These are phyloP conservation scores for Papilio elwesi DNA, from an alignment of 2,888 invertebrate genomes.

Conservation along the genomic window DNA sequence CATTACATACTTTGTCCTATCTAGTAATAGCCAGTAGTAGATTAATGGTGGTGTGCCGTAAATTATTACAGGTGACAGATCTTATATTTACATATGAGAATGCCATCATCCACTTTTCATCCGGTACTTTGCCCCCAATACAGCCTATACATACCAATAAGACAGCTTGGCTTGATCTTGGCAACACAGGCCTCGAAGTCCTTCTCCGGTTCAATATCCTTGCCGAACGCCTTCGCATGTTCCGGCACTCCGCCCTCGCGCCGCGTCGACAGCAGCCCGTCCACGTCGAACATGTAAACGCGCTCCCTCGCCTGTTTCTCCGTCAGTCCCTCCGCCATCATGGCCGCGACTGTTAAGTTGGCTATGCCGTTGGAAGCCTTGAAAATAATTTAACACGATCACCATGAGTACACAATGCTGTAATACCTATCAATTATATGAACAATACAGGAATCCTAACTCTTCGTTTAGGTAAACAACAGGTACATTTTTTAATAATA, in stretches of 20 bases:
- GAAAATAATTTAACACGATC: slow-evolving; percentile 14
- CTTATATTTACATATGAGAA: too few species aligned
- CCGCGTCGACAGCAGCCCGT: slow-evolving; percentile 91
- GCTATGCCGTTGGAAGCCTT: slow-evolving; percentile 97
- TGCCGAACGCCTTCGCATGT: slow-evolving; percentile 89
- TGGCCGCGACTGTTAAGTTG: slow-evolving; percentile 93
- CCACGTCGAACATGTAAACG: slow-evolving; percentile 98
- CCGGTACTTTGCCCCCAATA: too few species aligned
- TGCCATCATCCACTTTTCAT: too few species aligned
- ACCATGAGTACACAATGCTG: too few species aligned
- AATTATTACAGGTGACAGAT: too few species aligned
- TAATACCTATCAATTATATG: too few species aligned
- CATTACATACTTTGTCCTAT: too few species aligned
- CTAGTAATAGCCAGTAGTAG: too few species aligned
- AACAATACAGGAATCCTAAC: too few species aligned
- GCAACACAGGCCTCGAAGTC: slow-evolving; percentile 91
- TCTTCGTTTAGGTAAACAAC: too few species aligned
- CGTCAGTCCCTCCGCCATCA: slow-evolving; percentile 88
- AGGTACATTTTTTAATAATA: too few species aligned
- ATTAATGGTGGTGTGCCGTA: too few species aligned
- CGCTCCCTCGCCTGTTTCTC: slow-evolving; percentile 90
- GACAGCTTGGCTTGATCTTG: slow-evolving; percentile 92
- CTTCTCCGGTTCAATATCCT: slow-evolving; percentile 91
- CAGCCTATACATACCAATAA: slow-evolving; percentile 88
- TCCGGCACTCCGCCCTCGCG: slow-evolving; percentile 87